These are phyloP conservation scores for Gymnocephalus cernua DNA, from an alignment of 2,113 vertebrate genomes.

Conservation along the genomic window DNA sequence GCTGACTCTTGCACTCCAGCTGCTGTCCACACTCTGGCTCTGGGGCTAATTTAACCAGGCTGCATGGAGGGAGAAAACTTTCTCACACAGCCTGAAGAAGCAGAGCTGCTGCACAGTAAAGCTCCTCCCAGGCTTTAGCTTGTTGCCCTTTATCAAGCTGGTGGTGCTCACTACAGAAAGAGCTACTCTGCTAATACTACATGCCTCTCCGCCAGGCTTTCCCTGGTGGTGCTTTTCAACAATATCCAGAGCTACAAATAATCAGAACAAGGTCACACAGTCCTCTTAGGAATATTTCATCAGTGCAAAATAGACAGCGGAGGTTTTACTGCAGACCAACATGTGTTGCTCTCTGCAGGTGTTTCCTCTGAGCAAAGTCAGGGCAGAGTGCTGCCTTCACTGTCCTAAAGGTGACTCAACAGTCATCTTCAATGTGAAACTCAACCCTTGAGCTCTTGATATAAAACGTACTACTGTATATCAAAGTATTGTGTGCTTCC, in stretches of 20 bases:
- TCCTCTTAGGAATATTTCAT: slow-evolving; percentile 62
- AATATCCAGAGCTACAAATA: slow-evolving; percentile 65
- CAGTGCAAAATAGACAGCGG: slow-evolving; percentile 45
- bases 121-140: slow-evolving; percentile 33
- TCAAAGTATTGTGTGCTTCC: slow-evolving; percentile 23
- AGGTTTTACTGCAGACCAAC: slow-evolving; percentile 43
- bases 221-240: slow-evolving; percentile 45
- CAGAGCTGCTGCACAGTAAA: slow-evolving; percentile 25
- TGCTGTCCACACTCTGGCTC: slow-evolving; percentile 82
- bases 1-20: slow-evolving; percentile 82
- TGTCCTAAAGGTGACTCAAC: slow-evolving; percentile 57
- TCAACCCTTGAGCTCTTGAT: slow-evolving; percentile 51
- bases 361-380: slow-evolving; percentile 73
- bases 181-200: slow-evolving; percentile 7
- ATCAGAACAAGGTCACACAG: slow-evolving; percentile 52
- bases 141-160: slow-evolving; percentile 42
- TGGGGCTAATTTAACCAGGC: slow-evolving; percentile 82
- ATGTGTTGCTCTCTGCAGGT: slow-evolving; percentile 75
- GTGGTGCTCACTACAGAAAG: slow-evolving; percentile 27
- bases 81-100: slow-evolving; percentile 67
- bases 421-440: slow-evolving; percentile 60
- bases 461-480: slow-evolving; percentile 67
- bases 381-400: slow-evolving; percentile 53
- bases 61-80: slow-evolving; percentile 74
- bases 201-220: slow-evolving; percentile 38